Evolutionary conservation across 2,113 vertebrate genomes (phyloP).

Genomic region (Rattus norvegicus): GRCr8 NC_086030.1:11822501-11823000

Average conservation of each 20-base stretch:
- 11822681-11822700: neutral
- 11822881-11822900: neutral
- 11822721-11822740: neutral
- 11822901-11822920: conserved; percentile 27
- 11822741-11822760: neutral
- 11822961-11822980: neutral
- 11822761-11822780: neutral
- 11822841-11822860: neutral
- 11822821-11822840: conserved; percentile 13
- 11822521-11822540: neutral
- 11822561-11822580: neutral
- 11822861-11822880: neutral
- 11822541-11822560: neutral
- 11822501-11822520: neutral
- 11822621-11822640: neutral
- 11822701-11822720: neutral
- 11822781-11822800: neutral
- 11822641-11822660: neutral
- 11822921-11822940: neutral
- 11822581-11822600: neutral
- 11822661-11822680: neutral
- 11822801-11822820: neutral
- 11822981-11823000: rapidly evolving
- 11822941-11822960: neutral
- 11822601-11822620: neutral